A percentile compares a stretch with the other conserved stretches of the same genome.
Conservation (phyloP, 1,140 invertebrate genomes). For the Drosophila albomicans region DNA sequence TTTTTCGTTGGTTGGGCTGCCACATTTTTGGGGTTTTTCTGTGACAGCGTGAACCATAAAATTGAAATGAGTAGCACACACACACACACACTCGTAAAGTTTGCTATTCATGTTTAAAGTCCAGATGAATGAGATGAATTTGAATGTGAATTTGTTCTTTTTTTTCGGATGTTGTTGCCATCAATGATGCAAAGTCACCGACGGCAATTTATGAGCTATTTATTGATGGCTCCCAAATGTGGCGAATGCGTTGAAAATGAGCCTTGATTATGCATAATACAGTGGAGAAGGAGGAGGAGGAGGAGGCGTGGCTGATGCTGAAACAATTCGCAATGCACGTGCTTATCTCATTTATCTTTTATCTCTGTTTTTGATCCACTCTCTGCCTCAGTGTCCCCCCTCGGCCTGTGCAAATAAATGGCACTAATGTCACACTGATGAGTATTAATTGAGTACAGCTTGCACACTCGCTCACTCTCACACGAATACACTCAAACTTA, state of each 20-base stretch:
- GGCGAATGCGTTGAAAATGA: conserved; percentile 43
- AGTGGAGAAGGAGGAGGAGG: not conserved
- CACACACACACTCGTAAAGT: conserved; percentile 41
- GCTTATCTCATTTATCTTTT: conserved; percentile 59
- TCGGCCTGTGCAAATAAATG: conserved; percentile 53
- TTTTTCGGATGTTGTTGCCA: conserved; percentile 2
- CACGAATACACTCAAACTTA: conserved; percentile 33
- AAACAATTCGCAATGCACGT: conserved; percentile 68
- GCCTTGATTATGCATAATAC: conserved; percentile 51
- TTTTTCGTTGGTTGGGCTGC: not conserved
- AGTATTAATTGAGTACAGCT: conserved; percentile 80
- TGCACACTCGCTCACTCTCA: conserved; percentile 39
- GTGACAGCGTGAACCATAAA: conserved; percentile 35
- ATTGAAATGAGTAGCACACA: conserved; percentile 28
- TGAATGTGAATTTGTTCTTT: conserved; percentile 12
- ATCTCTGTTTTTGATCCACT: conserved; percentile 46
- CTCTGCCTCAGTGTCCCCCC: conserved; percentile 8
- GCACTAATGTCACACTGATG: conserved; percentile 82
- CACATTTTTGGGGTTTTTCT: not conserved
- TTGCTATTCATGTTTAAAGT: conserved; percentile 62
- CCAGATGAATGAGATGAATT: conserved; percentile 17
- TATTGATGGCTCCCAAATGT: conserved; percentile 50
- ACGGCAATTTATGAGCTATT: conserved; percentile 62
- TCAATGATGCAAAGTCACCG: conserved; percentile 32
- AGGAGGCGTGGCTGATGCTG: not conserved